Conservation (phyloP, 2,797 vertebrate species). For the Pseudomugil gertrudae region DNA sequence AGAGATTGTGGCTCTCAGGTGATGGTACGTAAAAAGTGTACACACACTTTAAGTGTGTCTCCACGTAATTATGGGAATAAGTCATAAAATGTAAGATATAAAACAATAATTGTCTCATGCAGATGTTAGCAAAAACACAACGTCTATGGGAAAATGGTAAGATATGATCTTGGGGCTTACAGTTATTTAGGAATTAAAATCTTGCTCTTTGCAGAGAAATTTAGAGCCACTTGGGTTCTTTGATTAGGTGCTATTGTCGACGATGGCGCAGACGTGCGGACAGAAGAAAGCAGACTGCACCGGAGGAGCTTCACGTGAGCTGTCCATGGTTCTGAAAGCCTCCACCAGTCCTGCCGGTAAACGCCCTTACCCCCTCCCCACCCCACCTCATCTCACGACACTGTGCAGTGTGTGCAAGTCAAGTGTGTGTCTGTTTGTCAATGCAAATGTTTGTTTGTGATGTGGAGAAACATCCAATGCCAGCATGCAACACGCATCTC, state of each 20-base stretch:
- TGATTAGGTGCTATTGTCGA: constrained; percentile 5
- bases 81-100: too few relatives aligned
- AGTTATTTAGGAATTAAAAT: neutral
- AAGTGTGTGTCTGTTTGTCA: constrained; percentile 34
- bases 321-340: constrained; percentile 78
- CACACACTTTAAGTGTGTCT: neutral
- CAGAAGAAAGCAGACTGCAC: constrained; percentile 24
- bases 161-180: constrained; percentile 1
- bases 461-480: constrained; percentile 12
- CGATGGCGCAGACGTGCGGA: constrained; percentile 42
- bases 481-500: constrained; percentile 56
- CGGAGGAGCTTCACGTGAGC: constrained; percentile 60
- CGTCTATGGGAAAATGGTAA: constrained; percentile 2
- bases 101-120: constrained; percentile 4
- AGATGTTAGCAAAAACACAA: constrained; percentile 6
- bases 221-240: constrained; percentile 11
- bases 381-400: constrained; percentile 66
- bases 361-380: constrained; percentile 69
- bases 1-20: neutral
- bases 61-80: neutral
- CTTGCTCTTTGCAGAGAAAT: neutral
- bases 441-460: constrained; percentile 25
- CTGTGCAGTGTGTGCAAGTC: constrained; percentile 52
- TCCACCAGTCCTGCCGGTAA: constrained; percentile 72
- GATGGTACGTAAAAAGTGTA: neutral